Conservation (phyloP, 2,113 vertebrate genomes). For the Crotalus horridus region DNA sequence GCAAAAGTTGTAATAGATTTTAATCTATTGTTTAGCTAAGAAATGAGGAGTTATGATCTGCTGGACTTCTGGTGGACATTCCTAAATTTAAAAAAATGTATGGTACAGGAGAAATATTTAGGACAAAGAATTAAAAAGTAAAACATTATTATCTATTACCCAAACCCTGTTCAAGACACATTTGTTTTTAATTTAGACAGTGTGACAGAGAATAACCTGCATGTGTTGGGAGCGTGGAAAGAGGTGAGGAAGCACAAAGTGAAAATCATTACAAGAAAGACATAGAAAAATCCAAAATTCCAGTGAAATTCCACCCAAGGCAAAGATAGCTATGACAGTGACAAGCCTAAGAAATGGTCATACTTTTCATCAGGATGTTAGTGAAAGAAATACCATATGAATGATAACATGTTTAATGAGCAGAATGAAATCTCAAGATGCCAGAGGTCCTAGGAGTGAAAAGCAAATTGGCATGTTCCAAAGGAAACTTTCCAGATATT, state of each 20-base stretch:
- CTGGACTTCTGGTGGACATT: neutral
- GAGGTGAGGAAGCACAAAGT: neutral
- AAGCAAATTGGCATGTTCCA: neutral
- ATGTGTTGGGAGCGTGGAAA: neutral
- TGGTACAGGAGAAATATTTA: neutral
- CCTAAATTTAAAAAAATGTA: neutral
- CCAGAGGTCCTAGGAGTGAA: neutral
- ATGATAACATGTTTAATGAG: slow-evolving; percentile 1
- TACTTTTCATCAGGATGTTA: neutral
- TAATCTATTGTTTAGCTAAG: neutral
- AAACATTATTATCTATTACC: neutral
- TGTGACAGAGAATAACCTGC: neutral
- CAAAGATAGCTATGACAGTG: neutral
- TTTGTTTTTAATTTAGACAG: neutral
- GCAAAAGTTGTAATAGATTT: neutral
- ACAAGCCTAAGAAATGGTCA: neutral
- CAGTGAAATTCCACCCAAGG: neutral
- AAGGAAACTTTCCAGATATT: neutral
- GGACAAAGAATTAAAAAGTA: neutral
- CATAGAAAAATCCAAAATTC: neutral
- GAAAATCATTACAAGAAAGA: neutral
- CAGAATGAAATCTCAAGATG: neutral
- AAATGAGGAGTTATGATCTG: neutral
- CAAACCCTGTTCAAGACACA: neutral
- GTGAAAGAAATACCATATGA: neutral